Evolutionary conservation across 2,797 vertebrate genomes (phyloP).

Genomic region (Perodicticus potto): DNA sequence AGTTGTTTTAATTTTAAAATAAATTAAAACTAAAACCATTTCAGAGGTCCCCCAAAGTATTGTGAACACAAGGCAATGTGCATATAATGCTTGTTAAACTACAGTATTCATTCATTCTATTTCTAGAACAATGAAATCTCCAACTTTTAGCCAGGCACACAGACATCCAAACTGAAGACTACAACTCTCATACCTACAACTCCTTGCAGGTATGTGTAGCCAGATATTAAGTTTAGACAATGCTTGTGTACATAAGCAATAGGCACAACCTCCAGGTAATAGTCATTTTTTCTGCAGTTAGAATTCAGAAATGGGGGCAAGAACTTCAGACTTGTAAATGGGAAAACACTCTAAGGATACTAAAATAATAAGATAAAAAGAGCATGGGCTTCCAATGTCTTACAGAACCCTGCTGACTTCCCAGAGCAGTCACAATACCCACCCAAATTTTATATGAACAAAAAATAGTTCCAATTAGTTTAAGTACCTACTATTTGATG

Average conservation of each 20-base stretch:
- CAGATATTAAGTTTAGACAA: not conserved
- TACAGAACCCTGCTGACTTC: not conserved
- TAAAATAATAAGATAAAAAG: not conserved
- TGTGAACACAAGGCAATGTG: not conserved
- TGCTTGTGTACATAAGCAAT: not conserved
- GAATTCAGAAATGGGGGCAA: not conserved
- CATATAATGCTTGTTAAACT: not conserved
- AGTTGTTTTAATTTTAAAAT: conserved; percentile 18
- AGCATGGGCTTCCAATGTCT: not conserved
- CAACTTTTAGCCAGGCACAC: not conserved
- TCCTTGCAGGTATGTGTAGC: not conserved
- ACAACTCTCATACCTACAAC: not conserved
- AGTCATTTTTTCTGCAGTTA: not conserved
- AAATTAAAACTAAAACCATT: not conserved
- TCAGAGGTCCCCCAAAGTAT: not conserved
- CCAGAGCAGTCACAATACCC: not conserved
- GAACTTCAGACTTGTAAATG: not conserved
- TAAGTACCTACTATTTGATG: not conserved
- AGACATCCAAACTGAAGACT: not conserved
- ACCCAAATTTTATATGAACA: not conserved
- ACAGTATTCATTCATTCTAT: not conserved
- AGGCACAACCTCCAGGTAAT: not conserved
- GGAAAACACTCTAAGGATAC: not conserved
- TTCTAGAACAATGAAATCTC: not conserved
- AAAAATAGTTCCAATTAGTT: not conserved